Percentiles rank a stretch among this genome's conserved stretches.
These are phyloP conservation scores for Pseudorectes ferrugineus DNA, from an alignment of 2,113 vertebrate genomes.

Conservation along the genomic window DNA sequence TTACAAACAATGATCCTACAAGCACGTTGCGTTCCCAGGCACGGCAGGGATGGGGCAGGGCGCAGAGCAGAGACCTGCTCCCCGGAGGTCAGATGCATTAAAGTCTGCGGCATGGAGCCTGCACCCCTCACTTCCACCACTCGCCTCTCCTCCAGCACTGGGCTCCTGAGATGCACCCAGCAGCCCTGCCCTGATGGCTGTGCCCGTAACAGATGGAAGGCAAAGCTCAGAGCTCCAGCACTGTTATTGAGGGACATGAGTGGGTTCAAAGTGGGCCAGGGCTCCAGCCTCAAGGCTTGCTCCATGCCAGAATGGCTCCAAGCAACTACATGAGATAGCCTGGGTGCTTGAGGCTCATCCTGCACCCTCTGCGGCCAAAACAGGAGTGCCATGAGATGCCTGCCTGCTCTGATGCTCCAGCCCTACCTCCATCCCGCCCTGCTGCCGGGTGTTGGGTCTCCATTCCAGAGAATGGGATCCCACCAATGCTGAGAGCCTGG, in stretches of 20 bases:
- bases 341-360: not conserved
- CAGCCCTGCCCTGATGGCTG: not conserved
- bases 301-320: not conserved
- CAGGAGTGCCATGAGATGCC: not conserved
- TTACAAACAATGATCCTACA: conserved; percentile 78
- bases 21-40: conserved; percentile 76
- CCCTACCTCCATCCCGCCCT: not conserved
- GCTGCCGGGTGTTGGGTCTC: not conserved
- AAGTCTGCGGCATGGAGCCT: not conserved
- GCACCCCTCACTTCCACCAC: not conserved
- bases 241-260: not conserved
- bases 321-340: not conserved
- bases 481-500: not conserved
- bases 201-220: not conserved
- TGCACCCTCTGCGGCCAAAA: not conserved
- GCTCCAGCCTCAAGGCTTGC: not conserved
- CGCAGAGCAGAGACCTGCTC: conserved; percentile 71
- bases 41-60: conserved; percentile 74
- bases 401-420: not conserved
- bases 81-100: conserved; percentile 59
- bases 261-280: not conserved
- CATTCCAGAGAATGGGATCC: not conserved
- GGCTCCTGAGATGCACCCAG: not conserved
- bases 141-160: not conserved
- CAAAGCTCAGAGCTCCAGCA: not conserved